Base-by-base conservation (phyloP, 2,797 vertebrate genomes). In the Holocentrus rufus region DNA sequence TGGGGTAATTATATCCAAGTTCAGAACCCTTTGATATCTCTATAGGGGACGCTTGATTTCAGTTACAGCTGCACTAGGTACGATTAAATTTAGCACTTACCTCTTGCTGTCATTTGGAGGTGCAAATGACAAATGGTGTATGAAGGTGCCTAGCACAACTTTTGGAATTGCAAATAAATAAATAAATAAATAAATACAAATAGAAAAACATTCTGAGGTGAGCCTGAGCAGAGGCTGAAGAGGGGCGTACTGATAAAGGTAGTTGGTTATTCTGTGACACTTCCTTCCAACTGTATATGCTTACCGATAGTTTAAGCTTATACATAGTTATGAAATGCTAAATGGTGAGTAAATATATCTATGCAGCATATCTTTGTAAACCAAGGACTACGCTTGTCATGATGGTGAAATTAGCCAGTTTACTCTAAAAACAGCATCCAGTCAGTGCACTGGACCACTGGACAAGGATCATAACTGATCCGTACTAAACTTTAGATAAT, bases 401-500 rank as follows among this genome's bases (percentile, higher is more conserved):
- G 47, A n/a, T 10, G 5, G n/a, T 50, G 47, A 50, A 50, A 50
- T 10, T 18, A 7, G 18, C 17, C 18, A 17, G 18, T 47, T 42
- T 44, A 15, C 14, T 15, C 4, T 15, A 14, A 44, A 44, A 15
- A 44, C 18, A 50, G 5, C 18, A 47, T 47, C 47, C 5, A 34
- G 7, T 50, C 18, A 50, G 1, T 44, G 42, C 13, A 14, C 14
- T 44, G 7, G 47, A 7, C 8, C 1, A 50, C 47, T 50, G 47
- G 47, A 44, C 42, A 15, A 44, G 42, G 42, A 44, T 44, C 44
- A 4, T 17, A 3, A 17, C 10, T 50, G n/a, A 20, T 57, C 52
- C 30, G 59, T 53, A 54, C 39, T 57, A 25, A 22, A 61, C 39
- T 47, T 47, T 15, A 57, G 57, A 50, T 65, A 25, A 47, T 55